phyloP scores from a whole-genome alignment of 2,888 invertebrate species.

The Aelia acuminata region DNA sequence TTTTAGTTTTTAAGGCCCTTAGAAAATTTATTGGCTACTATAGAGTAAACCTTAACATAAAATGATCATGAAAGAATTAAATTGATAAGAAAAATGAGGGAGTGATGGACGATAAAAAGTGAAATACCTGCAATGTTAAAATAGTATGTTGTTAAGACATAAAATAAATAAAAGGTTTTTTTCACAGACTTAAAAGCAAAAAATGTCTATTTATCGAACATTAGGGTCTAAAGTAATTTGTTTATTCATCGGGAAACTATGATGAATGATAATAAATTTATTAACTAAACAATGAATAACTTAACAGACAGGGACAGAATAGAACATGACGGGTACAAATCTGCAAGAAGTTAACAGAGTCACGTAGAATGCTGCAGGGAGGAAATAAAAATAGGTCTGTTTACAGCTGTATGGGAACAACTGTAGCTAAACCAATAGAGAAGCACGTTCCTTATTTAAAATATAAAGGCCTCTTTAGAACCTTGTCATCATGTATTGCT shows the following conservation, averaged over 20 bases:
- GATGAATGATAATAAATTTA: not conserved
- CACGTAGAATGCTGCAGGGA: conserved; percentile 6
- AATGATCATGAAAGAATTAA: no score
- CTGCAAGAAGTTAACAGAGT: not conserved
- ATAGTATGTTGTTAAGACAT: not conserved
- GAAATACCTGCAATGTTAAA: no score
- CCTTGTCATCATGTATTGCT: not conserved
- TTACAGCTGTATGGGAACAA: not conserved
- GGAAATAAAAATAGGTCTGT: conserved; percentile 33
- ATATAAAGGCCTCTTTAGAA: not conserved
- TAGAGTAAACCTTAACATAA: no score
- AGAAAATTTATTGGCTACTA: no score
- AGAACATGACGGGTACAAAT: not conserved
- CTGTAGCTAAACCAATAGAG: not conserved
- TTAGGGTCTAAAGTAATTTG: not conserved
- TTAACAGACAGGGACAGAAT: not conserved
- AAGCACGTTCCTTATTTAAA: conserved; percentile 16
- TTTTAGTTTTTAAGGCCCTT: no score
- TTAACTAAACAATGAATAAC: not conserved
- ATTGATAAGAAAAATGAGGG: no score
- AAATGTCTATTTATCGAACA: not conserved
- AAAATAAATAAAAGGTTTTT: no score
- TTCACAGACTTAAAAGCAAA: not conserved
- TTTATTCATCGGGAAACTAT: not conserved
- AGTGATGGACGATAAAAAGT: no score